Base-by-base conservation (phyloP, 2,888 invertebrate genomes). In the Bruchidius siliquastri region DNA sequence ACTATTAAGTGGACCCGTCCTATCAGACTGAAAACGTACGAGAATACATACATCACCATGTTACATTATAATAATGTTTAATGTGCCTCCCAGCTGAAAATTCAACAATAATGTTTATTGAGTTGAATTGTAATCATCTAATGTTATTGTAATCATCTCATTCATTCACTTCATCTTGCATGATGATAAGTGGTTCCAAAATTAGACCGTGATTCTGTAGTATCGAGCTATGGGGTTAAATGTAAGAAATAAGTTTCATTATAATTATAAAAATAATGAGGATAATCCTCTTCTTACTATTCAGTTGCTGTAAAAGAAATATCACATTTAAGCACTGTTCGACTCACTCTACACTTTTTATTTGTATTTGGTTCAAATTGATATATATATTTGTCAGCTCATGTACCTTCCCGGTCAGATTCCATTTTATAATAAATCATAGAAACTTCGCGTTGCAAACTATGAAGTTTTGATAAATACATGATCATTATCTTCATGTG, bases 31-130 rank as follows among this genome's bases (percentile, higher is more conserved):
- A 79, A 77, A 80, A 80, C 79, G 78, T 76, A 74, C 74, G 78
- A 68, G 67, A 74, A 71, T 68, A 77, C 72, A 74, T 74, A 72
- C 78, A 79, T 76, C 76, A 68, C 21, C 68, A 68, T 68, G 76
- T 77, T 77, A 80, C 77, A 81, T 81, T 80, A 77, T 80, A 82
- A 82, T 82, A 84, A 84, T 83, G 82, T 83, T 83, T 83, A 83
- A 85, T 85, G 85, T 85, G 85, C 85, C 85, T 85, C 85, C 84
- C 83, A 84, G 81, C 82, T 81, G 81, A 83, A 83, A 81, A 80
- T 82, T 80, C 76, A 79, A 68, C 68, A 68, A 68, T 68, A 21
- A 68, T 68, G 10, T 22, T 21, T 22, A 68, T 67, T 68, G 68
- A 68, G 21, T 22, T 22, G 21, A 68, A 68, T 68, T 22, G 22